Percentiles rank a stretch among this genome's conserved stretches.
Evolutionary conservation across 2,113 vertebrate genomes (phyloP).

Genomic region (Piaya cayana): DNA sequence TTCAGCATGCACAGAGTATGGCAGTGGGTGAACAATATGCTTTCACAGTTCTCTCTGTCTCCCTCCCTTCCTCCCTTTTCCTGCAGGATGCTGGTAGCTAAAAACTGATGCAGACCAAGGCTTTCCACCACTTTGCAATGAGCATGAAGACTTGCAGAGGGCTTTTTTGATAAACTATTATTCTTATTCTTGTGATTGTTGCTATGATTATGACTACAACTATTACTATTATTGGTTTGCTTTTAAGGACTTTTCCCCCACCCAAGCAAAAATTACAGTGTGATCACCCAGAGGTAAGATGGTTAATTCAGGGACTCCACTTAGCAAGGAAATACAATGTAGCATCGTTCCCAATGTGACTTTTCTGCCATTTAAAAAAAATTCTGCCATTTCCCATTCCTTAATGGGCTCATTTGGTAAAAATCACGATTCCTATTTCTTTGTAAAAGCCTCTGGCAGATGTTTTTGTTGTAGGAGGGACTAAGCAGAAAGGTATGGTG

Average conservation of each 20-base stretch:
- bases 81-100: not conserved
- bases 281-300: not conserved
- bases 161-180: not conserved
- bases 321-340: not conserved
- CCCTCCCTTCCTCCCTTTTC: not conserved
- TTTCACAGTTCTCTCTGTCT: not conserved
- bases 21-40: not conserved
- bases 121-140: constrained; percentile 17
- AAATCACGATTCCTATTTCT: not conserved
- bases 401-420: not conserved
- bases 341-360: not conserved
- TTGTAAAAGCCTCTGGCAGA: not conserved
- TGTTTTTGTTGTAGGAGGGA: not conserved
- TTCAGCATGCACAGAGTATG: not conserved
- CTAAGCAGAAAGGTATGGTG: not conserved
- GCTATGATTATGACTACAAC: not conserved
- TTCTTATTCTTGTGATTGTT: not conserved
- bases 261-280: not conserved
- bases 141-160: not conserved
- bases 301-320: constrained; percentile 18
- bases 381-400: not conserved
- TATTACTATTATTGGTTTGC: constrained; percentile 16
- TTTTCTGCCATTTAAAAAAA: not conserved
- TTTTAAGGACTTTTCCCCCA: constrained; percentile 28
- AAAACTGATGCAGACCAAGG: not conserved